Percentiles rank a stretch among this genome's conserved stretches.
phyloP scores from a whole-genome alignment of 2,888 invertebrate genomes.

The Ellobium chinense region DNA sequence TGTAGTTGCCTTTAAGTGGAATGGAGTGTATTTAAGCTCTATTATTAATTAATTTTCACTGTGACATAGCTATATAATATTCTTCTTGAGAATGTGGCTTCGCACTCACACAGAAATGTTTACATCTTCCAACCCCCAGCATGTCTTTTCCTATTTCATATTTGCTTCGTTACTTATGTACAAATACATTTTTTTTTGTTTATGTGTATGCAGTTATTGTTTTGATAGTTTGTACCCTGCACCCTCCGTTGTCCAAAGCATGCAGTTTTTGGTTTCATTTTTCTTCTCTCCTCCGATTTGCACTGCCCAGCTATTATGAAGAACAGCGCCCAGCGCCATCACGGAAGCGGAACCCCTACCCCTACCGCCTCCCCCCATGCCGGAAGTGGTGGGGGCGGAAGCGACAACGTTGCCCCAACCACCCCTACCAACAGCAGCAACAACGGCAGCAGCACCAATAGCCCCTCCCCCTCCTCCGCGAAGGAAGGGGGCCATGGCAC shows the following conservation, averaged over 20 bases:
- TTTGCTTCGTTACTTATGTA: too few species aligned
- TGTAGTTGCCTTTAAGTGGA: too few species aligned
- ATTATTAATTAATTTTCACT: too few species aligned
- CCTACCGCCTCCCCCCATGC: constrained; percentile 28
- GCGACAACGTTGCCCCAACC: not conserved
- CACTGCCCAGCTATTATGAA: constrained; percentile 23
- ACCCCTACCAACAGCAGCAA: not conserved
- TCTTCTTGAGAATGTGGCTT: too few species aligned
- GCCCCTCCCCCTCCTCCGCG: constrained; percentile 7
- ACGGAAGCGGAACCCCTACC: not conserved
- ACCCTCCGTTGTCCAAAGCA: too few species aligned
- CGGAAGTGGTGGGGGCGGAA: constrained; percentile 10
- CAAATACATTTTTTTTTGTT: not conserved
- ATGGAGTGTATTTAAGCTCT: too few species aligned
- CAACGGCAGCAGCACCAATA: not conserved
- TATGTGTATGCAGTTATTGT: not conserved
- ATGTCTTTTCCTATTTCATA: too few species aligned
- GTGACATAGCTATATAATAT: too few species aligned
- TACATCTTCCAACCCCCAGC: too few species aligned
- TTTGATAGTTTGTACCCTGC: not conserved
- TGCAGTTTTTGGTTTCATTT: not conserved
- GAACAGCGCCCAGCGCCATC: constrained; percentile 9
- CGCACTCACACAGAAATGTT: too few species aligned
- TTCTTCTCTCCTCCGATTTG: not conserved
- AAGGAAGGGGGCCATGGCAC: constrained; percentile 20